phyloP scores from a whole-genome alignment of 23 tunicate species.

The Trididemnum clinides region DNA sequence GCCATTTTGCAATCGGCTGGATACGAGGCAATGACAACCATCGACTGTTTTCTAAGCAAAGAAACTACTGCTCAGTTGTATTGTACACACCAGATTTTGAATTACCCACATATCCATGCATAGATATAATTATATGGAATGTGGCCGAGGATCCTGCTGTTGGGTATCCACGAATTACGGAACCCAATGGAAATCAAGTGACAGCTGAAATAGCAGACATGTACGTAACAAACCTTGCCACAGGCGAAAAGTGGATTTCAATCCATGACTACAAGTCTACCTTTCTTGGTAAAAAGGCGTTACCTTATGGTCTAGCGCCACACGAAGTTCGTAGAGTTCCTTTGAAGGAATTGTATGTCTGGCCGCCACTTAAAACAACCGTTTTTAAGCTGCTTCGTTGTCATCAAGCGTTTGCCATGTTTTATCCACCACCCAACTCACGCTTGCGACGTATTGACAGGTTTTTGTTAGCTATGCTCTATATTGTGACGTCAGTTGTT shows the following conservation, averaged over 20 bases:
- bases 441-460: constrained; percentile 7
- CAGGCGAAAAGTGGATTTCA: constrained; percentile 17
- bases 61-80: constrained; percentile 9
- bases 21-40: constrained; percentile 39
- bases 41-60: neutral
- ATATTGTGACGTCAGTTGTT: neutral
- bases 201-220: neutral
- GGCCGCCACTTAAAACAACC: neutral
- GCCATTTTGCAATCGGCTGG: constrained; percentile 48
- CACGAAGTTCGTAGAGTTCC: neutral
- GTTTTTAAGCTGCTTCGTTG: constrained; percentile 22
- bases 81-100: neutral
- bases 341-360: neutral
- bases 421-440: constrained; percentile 25
- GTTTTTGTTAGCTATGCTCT: constrained; percentile 1
- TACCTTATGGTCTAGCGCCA: neutral
- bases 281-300: neutral
- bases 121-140: constrained; percentile 6
- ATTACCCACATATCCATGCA: neutral
- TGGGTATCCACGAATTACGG: constrained; percentile 8
- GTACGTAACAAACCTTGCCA: neutral
- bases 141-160: constrained; percentile 45
- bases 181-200: neutral
- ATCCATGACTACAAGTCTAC: neutral
- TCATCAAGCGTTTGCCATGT: constrained; percentile 26